Base-by-base conservation (phyloP, 2,888 invertebrate genomes). In the Nomada goodeniana region DNA sequence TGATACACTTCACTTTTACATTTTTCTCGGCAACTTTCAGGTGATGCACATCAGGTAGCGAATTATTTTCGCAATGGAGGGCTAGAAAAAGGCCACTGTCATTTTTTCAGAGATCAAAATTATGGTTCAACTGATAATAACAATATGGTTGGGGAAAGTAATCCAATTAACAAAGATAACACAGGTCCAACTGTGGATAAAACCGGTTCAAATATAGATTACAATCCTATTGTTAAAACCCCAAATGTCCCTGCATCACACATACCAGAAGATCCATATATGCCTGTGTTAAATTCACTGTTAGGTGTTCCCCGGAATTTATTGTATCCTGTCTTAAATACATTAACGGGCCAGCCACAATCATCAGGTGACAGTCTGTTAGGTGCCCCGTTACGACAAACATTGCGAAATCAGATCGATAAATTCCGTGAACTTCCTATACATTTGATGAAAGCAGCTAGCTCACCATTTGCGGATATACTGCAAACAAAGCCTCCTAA, bases 51-150 rank as follows among this genome's bases (percentile, higher is more conserved):
- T 63, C 87, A 86, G 60, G 85, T 93, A 23, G 90, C 90, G 10
- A 88, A 88, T 23, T 93, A 93, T 81, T 93, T 93, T 76, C 76
- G 90, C 70, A 84, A 80, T 23, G 90, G 88, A 53, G 92, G 92
- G 15, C 90, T 91, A 5, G 42, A 75, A 15, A 73, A 75, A 47
- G 90, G 89, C 20, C 76, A 77, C 50, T 61, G 81, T 13, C 86
- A 89, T 68, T 86, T 90, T 47, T 10, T 72, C 29, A 36, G 52
- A 57, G 42, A 61, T 11, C 57, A 65, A 26, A 71, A 85, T 47
- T 65, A 61, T 20, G 29, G 72, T 52, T 9, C 55, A 50, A 59
- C 60, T 42, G 23, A 64, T 61, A 61, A 81, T 15, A 70, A 26
- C 42, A n/a, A 36, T 67, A 67, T 61, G 15, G 13, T 26, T 55